phyloP scores from a whole-genome alignment of 1,140 invertebrate genomes.

The Ceratina japonica region DNA sequence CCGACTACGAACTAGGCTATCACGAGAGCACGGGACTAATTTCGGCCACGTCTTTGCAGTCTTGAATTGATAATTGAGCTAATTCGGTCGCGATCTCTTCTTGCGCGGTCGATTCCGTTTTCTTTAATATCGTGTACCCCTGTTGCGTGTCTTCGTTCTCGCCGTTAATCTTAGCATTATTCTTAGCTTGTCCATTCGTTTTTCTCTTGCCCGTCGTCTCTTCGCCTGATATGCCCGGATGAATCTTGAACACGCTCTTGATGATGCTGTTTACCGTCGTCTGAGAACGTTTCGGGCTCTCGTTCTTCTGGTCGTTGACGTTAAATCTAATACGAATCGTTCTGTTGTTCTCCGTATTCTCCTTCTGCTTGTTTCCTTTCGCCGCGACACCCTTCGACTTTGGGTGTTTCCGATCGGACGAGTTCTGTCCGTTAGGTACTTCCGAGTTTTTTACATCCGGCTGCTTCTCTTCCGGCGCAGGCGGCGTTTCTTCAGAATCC shows the following conservation, averaged over 20 bases:
- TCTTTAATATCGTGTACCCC: slow-evolving; percentile 71
- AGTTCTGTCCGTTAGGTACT: slow-evolving; percentile 23
- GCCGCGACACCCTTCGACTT: slow-evolving; percentile 18
- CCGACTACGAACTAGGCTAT: slow-evolving; percentile 64
- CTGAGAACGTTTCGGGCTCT: slow-evolving; percentile 68
- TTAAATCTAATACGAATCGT: slow-evolving; percentile 39
- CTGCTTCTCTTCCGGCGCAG: slow-evolving; percentile 30
- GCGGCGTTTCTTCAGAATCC: slow-evolving; percentile 6
- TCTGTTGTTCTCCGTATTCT: slow-evolving; percentile 39
- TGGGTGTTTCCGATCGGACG: slow-evolving; percentile 23
- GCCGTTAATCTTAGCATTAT: slow-evolving; percentile 50
- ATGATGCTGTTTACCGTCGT: slow-evolving; percentile 70
- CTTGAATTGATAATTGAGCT: slow-evolving; percentile 71
- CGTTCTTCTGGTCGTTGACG: slow-evolving; percentile 41
- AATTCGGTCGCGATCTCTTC: slow-evolving; percentile 67
- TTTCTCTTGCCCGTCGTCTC: slow-evolving; percentile 57
- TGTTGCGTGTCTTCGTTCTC: slow-evolving; percentile 59
- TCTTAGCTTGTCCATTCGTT: slow-evolving; percentile 61
- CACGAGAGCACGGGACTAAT: slow-evolving; percentile 70
- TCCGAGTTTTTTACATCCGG: slow-evolving; percentile 41
- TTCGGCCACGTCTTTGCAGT: slow-evolving; percentile 71
- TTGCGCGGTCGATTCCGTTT: slow-evolving; percentile 57
- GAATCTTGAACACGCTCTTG: slow-evolving; percentile 70
- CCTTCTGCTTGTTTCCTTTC: slow-evolving; percentile 49
- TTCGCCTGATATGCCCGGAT: slow-evolving; percentile 57